Evolutionary conservation across 2,888 invertebrate genomes (phyloP).

Genomic region (Elaeidobius kamerunicus): DNA sequence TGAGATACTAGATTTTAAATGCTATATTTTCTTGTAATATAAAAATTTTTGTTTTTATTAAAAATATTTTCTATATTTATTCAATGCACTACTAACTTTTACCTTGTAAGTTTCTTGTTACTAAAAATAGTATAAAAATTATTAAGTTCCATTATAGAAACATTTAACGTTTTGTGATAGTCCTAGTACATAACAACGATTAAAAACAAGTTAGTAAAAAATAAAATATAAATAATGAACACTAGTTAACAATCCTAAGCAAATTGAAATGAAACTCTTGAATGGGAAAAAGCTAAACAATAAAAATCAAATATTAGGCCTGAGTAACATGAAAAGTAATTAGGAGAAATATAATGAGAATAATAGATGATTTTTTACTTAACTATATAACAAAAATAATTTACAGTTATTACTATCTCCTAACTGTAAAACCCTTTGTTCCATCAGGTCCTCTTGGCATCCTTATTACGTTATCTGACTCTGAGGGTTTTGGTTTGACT

Average conservation of each 20-base stretch:
- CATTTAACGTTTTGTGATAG: slow-evolving; percentile 5
- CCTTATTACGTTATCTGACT: slow-evolving; percentile 56
- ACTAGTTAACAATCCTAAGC: slow-evolving; percentile 7
- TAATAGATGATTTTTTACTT: slow-evolving; percentile 21
- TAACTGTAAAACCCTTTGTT: slow-evolving; percentile 64
- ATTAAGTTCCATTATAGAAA: slow-evolving; percentile 5
- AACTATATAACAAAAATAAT: slow-evolving; percentile 22
- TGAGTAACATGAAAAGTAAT: slow-evolving; percentile 7
- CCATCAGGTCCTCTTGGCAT: slow-evolving; percentile 79
- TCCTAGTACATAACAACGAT: background rate
- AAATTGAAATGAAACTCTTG: slow-evolving; percentile 5
- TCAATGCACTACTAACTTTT: slow-evolving; percentile 6
- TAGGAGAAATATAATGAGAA: slow-evolving; percentile 13
- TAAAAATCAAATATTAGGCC: slow-evolving; percentile 9
- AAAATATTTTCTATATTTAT: slow-evolving; percentile 14
- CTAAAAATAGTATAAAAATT: slow-evolving; percentile 6
- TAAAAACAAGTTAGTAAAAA: slow-evolving; percentile 15
- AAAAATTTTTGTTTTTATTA: slow-evolving; percentile 5
- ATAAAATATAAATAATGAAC: slow-evolving; percentile 15
- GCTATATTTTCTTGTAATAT: slow-evolving; percentile 4
- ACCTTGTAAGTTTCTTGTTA: slow-evolving; percentile 2
- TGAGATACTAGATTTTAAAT: slow-evolving; percentile 5
- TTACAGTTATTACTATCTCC: slow-evolving; percentile 57
- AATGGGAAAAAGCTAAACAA: slow-evolving; percentile 4
- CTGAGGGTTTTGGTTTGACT: slow-evolving; percentile 37